Evolutionary conservation across 2,113 vertebrate species (phyloP), one percentile per base, ranked within the genome.

Genomic region (Nothocercus julius): DNA sequence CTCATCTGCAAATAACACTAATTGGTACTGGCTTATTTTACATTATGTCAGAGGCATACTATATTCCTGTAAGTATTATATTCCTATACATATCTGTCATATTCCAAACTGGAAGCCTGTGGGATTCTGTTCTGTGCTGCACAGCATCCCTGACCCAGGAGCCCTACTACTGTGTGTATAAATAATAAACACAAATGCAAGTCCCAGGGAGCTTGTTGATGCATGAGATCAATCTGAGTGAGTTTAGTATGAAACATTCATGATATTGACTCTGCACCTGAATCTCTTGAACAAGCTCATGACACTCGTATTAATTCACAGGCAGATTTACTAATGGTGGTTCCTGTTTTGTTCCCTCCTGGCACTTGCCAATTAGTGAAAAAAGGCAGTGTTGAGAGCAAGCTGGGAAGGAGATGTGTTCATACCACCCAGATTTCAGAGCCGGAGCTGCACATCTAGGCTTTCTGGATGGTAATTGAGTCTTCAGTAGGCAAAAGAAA

Each of bases 321-420:
- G 20, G 59, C 54, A 62, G 27, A 30, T 66, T 62, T 92, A 8
- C 82, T 87, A 28, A 62, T 38, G 44, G n/a, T 20, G 36, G 49
- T 93, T 87, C 64, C 66, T 92, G 69, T 82, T 92, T 85, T 93
- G 49, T 45, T 95, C 19, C 30, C 14, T 85, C 76, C 67, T 94
- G 79, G 25, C 34, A 69, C 63, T 82, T 90, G 19, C 27, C 63
- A 91, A 67, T 91, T 93, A 92, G 30, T 40, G 85, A 77, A 69
- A 80, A 91, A 95, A 89, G 30, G 42, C 63, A 77, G 36, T 67
- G 92, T 86, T 88, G 68, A 83, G 30, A 86, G 64, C 0, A 8
- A 74, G 64, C 27, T 11, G 44, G 69, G 81, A 62, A 90, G 68
- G 76, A 84, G 61, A 70, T 78, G 7, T 77, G 75, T 90, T 94